phyloP scores from a whole-genome alignment of 1,140 invertebrate genomes.

The Drosophila ironensis region DNA sequence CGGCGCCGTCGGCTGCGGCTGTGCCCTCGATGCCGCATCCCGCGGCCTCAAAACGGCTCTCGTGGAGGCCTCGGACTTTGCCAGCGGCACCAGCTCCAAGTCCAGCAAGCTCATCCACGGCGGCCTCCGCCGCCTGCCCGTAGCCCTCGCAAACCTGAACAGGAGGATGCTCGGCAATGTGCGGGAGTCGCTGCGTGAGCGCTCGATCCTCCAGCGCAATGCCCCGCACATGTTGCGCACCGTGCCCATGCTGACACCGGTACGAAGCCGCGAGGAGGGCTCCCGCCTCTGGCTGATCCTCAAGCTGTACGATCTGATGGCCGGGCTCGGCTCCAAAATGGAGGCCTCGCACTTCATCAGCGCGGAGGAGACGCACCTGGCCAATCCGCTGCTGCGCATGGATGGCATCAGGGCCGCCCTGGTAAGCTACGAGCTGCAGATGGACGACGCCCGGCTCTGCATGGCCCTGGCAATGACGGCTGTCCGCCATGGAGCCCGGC shows the following conservation, averaged over 20 bases:
- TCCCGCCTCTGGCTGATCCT: not conserved
- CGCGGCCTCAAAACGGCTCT: constrained; percentile 6
- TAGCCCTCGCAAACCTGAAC: not conserved
- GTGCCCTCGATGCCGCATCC: constrained; percentile 73
- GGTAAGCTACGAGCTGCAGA: constrained; percentile 12
- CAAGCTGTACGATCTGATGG: constrained; percentile 11
- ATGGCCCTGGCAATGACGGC: constrained; percentile 9
- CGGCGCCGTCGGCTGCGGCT: constrained; percentile 94
- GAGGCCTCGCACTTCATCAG: constrained; percentile 3
- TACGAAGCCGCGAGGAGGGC: not conserved
- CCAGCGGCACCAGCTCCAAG: constrained; percentile 17
- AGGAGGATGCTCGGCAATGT: not conserved
- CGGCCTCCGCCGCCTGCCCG: not conserved
- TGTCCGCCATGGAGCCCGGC: not conserved
- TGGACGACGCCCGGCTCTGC: constrained; percentile 16
- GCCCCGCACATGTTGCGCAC: constrained; percentile 3
- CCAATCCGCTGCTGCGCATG: constrained; percentile 4
- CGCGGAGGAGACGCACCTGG: not conserved
- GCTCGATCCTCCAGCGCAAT: not conserved
- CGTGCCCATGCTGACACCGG: constrained; percentile 7
- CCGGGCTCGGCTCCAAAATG: not conserved
- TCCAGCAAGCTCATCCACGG: constrained; percentile 24
- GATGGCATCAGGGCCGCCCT: not conserved
- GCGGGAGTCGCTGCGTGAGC: not conserved
- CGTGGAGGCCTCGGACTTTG: constrained; percentile 18